Evolutionary conservation across 2,888 invertebrate genomes (phyloP).

Genomic region (Ophion ellenae): DNA sequence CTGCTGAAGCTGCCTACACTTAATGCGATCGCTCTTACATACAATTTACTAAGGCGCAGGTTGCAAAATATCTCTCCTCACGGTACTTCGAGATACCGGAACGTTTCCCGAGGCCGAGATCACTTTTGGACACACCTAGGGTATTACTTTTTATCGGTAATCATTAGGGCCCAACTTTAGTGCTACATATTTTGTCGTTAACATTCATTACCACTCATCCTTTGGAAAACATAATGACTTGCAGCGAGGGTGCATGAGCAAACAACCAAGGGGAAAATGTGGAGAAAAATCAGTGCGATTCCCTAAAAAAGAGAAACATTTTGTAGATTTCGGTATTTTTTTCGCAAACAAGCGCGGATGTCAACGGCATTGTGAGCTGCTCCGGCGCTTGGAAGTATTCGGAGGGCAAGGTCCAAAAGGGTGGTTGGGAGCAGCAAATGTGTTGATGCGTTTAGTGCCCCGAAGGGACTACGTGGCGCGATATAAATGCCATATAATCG

Average conservation of each 20-base stretch:
- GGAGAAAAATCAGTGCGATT: too few relatives aligned
- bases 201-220: too few relatives aligned
- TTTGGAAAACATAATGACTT: too few relatives aligned
- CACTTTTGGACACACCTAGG: background rate
- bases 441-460: slow-evolving; percentile 36
- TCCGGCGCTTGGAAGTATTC: background rate
- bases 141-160: too few relatives aligned
- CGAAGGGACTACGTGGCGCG: slow-evolving; percentile 20
- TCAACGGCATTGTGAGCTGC: background rate
- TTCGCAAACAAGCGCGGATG: background rate
- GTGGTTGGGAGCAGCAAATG: slow-evolving; percentile 19
- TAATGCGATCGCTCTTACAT: slow-evolving; percentile 26
- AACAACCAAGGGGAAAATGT: too few relatives aligned
- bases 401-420: slow-evolving; percentile 13
- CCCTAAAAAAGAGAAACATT: background rate
- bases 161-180: too few relatives aligned
- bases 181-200: too few relatives aligned
- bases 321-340: background rate
- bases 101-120: background rate
- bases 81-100: slow-evolving; percentile 16
- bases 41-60: slow-evolving; percentile 12
- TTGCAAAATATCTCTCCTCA: slow-evolving; percentile 15
- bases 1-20: slow-evolving; percentile 55
- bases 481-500: slow-evolving; percentile 68
- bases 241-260: too few relatives aligned